Percentiles rank a stretch among this genome's conserved stretches.
phyloP scores from a whole-genome alignment of 2,113 vertebrate species.

The Cathartes aura region DNA sequence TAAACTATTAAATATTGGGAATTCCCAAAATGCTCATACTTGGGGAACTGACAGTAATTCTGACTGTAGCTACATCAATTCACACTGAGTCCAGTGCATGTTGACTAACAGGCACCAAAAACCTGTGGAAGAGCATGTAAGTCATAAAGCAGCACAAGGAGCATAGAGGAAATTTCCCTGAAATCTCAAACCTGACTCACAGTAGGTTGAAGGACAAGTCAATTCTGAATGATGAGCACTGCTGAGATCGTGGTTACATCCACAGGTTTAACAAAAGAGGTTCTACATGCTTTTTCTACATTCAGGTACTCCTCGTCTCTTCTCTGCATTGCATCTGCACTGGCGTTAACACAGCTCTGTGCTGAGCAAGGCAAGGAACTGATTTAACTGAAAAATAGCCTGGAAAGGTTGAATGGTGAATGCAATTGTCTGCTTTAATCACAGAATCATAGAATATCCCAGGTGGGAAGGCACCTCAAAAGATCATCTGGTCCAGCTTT shows the following conservation, averaged over 20 bases:
- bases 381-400: neutral
- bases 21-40: neutral
- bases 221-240: neutral
- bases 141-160: neutral
- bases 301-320: accelerated
- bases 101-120: neutral
- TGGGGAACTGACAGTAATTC: neutral
- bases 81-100: neutral
- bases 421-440: neutral
- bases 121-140: neutral
- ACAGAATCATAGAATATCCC: neutral
- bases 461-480: neutral
- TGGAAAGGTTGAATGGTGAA: neutral
- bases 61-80: neutral
- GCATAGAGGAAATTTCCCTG: neutral
- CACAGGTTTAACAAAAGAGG: neutral
- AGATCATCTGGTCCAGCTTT: neutral
- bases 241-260: no score
- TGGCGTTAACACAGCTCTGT: neutral
- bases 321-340: neutral
- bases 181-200: neutral
- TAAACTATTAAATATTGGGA: neutral
- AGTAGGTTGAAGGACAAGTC: neutral
- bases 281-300: neutral
- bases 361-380: neutral